Conservation (phyloP, 2,888 invertebrate genomes). For the Trichopria drosophilae region DNA sequence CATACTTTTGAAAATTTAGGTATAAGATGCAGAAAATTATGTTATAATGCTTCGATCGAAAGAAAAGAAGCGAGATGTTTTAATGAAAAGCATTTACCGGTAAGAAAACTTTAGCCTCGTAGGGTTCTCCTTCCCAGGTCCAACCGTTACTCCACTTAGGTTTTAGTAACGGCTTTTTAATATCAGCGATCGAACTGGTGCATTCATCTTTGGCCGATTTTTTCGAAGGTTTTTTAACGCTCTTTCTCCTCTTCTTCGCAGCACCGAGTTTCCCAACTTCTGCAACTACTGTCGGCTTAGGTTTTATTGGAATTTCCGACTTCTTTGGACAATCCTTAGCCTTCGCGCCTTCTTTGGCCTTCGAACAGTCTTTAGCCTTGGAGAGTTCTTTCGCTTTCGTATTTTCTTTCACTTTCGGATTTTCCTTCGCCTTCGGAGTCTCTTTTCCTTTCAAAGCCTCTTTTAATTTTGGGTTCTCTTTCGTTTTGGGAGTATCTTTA, state of each 20-base stretch:
- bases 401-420: constrained; percentile 27
- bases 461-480: not conserved
- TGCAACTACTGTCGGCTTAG: constrained; percentile 24
- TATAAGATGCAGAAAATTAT: no score
- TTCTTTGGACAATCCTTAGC: constrained; percentile 29
- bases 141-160: constrained; percentile 90
- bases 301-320: constrained; percentile 14
- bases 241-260: constrained; percentile 36
- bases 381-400: constrained; percentile 15
- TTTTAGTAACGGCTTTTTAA: constrained; percentile 60
- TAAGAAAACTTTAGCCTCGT: constrained; percentile 81
- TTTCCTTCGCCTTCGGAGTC: constrained; percentile 10
- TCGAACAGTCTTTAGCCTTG: constrained; percentile 3
- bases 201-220: constrained; percentile 49
- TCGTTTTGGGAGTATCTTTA: no score
- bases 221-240: constrained; percentile 27
- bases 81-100: constrained; percentile 68
- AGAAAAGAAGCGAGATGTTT: no score
- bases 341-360: constrained; percentile 16
- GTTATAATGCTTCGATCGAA: no score
- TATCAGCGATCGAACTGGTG: constrained; percentile 60
- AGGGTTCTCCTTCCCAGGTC: constrained; percentile 86
- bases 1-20: no score
- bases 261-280: constrained; percentile 32
- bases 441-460: constrained; percentile 2